A percentile compares a stretch with the other conserved stretches of the same genome.
Conservation (phyloP, 1,140 invertebrate species). For the Musca domestica region DNA sequence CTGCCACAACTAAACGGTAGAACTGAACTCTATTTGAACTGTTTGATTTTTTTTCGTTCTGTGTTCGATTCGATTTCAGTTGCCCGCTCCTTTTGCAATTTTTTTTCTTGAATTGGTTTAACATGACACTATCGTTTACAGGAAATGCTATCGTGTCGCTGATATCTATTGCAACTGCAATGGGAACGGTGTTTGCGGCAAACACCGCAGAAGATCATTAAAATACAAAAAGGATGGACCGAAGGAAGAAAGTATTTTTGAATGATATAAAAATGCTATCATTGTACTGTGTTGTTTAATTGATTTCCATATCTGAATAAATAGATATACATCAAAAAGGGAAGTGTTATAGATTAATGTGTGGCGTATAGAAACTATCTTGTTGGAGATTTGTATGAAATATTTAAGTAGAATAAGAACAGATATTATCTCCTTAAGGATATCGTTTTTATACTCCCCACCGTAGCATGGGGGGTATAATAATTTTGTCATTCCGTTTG, state of each 20-base stretch:
- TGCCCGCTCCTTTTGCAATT: background rate
- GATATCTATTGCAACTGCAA: background rate
- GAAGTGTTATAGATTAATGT: too few species aligned
- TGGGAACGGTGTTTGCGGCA: background rate
- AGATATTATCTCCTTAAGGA: too few species aligned
- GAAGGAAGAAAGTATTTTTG: background rate
- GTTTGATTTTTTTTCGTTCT: background rate
- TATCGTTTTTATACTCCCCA: too few species aligned
- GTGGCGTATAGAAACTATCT: too few species aligned
- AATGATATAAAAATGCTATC: background rate
- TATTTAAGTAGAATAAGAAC: too few species aligned
- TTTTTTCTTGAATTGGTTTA: slow-evolving; percentile 6
- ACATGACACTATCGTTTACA: slow-evolving; percentile 12
- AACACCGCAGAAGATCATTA: background rate
- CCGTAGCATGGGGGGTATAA: too few species aligned
- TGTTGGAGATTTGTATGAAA: too few species aligned
- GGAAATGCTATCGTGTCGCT: background rate
- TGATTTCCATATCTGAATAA: background rate
- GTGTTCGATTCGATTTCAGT: background rate
- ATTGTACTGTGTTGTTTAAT: background rate
- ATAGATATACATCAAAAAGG: too few species aligned
- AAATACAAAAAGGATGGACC: slow-evolving; percentile 2
- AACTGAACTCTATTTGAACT: background rate
- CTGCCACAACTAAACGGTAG: background rate
- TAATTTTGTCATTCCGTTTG: too few species aligned